Evolutionary conservation across 1,140 invertebrate genomes (phyloP).

Genomic region (Saxidomus purpurata): DNA sequence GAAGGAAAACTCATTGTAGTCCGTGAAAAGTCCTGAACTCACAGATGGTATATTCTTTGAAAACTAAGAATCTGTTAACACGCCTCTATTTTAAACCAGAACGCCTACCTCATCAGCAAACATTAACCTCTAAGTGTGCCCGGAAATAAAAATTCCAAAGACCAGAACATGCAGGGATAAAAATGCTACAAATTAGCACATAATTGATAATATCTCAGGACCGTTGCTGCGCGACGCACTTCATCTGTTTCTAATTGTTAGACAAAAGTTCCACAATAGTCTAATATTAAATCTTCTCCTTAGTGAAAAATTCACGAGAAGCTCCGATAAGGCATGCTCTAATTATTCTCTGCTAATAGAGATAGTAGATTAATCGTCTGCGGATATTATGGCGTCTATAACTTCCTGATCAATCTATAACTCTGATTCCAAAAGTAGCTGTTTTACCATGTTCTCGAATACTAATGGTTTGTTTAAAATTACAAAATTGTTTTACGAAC

Average conservation of each 20-base stretch:
- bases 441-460: no score
- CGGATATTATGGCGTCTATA: background rate
- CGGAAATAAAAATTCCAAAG: no score
- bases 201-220: background rate
- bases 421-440: no score
- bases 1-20: slow-evolving; percentile 71
- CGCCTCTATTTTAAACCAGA: no score
- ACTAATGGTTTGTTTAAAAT: no score
- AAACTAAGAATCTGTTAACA: no score
- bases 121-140: no score
- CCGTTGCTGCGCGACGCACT: background rate
- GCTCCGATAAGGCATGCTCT: background rate
- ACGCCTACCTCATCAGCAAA: no score
- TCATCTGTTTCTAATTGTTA: background rate
- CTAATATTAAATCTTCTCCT: background rate
- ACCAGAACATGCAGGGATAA: no score
- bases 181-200: background rate
- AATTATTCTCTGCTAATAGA: background rate
- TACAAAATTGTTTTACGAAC: no score
- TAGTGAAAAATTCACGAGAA: slow-evolving; percentile 18
- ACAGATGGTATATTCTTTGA: no score
- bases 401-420: background rate
- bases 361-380: background rate
- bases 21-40: background rate
- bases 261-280: background rate